A percentile compares a stretch with the other conserved stretches of the same genome.
Conservation (phyloP, 2,797 vertebrate genomes). For the Chaenodraco wilsoni region DNA sequence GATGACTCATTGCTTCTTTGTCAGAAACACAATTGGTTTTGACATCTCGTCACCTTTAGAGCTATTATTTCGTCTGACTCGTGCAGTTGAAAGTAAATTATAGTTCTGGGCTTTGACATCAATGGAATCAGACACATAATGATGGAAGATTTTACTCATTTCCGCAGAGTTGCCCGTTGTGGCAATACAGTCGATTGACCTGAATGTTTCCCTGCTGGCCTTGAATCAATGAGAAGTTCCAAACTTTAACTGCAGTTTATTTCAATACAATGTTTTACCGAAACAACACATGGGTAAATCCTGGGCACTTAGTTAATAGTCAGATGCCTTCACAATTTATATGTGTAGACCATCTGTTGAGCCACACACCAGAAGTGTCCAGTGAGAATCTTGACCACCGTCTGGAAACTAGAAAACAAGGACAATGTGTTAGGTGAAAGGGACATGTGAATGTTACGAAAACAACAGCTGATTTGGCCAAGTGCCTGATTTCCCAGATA, state of each 20-base stretch:
- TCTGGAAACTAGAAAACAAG: background rate
- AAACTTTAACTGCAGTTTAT: constrained; percentile 2
- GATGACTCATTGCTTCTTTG: constrained; percentile 50
- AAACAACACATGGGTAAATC: background rate
- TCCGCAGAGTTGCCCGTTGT: background rate
- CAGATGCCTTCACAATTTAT: background rate
- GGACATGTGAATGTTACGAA: background rate
- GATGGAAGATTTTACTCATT: background rate
- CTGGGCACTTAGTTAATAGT: background rate
- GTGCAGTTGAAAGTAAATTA: constrained; percentile 44
- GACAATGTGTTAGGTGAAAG: background rate
- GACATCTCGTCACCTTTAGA: constrained; percentile 56
- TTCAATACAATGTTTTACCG: background rate
- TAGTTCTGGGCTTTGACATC: constrained; percentile 33
- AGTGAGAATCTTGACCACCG: background rate
- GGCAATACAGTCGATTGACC: background rate
- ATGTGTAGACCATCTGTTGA: background rate
- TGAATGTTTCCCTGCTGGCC: background rate
- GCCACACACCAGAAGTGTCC: background rate
- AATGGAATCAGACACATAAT: constrained; percentile 3
- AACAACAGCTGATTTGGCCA: background rate
- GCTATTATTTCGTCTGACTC: constrained; percentile 42
- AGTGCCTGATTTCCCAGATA: too few relatives aligned
- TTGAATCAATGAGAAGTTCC: background rate
- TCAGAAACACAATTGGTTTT: constrained; percentile 55